Evolutionary conservation across 2,113 vertebrate species (phyloP).

Genomic region (Chloroceryle aenea): DNA sequence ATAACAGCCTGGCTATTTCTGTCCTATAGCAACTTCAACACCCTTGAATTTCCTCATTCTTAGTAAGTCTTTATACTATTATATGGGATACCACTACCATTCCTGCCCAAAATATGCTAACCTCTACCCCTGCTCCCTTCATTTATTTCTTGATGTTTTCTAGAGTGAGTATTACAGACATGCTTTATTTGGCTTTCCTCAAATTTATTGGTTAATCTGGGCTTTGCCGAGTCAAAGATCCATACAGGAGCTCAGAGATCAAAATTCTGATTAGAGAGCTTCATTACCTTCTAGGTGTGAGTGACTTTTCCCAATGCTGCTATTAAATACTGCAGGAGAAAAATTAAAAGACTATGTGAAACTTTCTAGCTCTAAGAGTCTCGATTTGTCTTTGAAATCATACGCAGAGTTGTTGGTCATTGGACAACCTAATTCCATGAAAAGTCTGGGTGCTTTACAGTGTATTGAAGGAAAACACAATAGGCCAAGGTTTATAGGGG

Average conservation of each 20-base stretch:
- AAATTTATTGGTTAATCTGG: neutral
- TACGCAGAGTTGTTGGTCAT: neutral
- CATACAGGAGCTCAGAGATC: neutral
- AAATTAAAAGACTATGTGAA: neutral
- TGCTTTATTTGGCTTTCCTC: neutral
- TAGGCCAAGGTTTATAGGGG: neutral
- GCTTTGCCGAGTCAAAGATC: neutral
- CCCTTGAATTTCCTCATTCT: neutral
- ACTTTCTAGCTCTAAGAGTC: neutral
- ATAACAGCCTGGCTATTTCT: neutral
- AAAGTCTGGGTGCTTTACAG: neutral
- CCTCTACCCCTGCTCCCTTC: neutral
- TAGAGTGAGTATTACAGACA: neutral
- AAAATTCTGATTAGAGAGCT: neutral
- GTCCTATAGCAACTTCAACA: neutral
- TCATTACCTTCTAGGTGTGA: neutral
- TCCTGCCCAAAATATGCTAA: neutral
- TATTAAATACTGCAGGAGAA: neutral
- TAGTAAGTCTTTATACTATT: neutral
- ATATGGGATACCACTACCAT: neutral
- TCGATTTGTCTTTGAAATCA: neutral
- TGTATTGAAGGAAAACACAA: neutral
- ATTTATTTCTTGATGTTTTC: neutral
- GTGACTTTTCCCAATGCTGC: neutral
- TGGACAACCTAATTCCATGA: neutral